phyloP scores from a whole-genome alignment of 2,113 vertebrate genomes.

The Grammomys dolichurus region DNA sequence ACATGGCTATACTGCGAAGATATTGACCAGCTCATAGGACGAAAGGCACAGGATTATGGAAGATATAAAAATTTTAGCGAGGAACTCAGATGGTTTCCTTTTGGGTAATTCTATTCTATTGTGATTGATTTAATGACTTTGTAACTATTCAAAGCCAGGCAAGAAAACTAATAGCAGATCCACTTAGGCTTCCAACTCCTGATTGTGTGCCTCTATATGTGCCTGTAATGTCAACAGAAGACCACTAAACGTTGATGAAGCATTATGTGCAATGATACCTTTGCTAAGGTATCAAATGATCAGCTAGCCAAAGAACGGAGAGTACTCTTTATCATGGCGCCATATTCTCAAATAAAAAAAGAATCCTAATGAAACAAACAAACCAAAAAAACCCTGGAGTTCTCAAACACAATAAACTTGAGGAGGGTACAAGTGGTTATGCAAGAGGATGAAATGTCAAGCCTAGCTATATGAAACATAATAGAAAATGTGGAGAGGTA shows the following conservation, averaged over 20 bases:
- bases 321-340: background rate
- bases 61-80: background rate
- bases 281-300: conserved; percentile 52
- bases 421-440: background rate
- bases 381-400: background rate
- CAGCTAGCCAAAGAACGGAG: conserved; percentile 24
- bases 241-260: conserved; percentile 57
- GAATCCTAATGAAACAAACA: background rate
- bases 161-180: conserved; percentile 65
- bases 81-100: conserved; percentile 30
- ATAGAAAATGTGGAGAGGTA: conserved; percentile 15
- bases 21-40: background rate
- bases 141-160: conserved; percentile 55
- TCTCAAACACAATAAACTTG: background rate
- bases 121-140: conserved; percentile 62
- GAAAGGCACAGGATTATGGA: background rate
- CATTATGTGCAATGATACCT: background rate
- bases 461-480: background rate
- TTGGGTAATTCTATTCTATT: background rate
- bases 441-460: conserved; percentile 47
- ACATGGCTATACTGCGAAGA: background rate
- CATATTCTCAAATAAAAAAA: background rate
- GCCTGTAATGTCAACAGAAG: conserved; percentile 59
- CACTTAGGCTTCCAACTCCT: conserved; percentile 54
- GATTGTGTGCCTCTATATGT: conserved; percentile 18